These are phyloP conservation scores for Protonibea diacanthus DNA, from an alignment of 2,797 vertebrate genomes.

Conservation along the genomic window DNA sequence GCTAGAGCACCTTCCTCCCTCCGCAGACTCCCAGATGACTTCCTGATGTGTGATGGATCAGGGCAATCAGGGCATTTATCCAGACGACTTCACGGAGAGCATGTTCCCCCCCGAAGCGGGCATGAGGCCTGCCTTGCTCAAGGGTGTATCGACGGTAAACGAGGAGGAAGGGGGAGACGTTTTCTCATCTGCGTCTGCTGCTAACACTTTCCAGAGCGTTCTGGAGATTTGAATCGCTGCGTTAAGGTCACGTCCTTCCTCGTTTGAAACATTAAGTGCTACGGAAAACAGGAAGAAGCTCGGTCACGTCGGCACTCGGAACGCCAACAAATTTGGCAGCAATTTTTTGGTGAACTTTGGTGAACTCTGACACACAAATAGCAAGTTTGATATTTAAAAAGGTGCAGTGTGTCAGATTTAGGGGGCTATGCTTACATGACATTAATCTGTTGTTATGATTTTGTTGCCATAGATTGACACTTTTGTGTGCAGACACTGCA, in stretches of 20 bases:
- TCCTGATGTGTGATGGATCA: constrained; percentile 65
- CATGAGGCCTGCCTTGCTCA: not conserved
- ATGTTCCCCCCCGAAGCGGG: not conserved
- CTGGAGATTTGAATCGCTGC: not conserved
- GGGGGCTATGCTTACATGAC: too few relatives aligned
- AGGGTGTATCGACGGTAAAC: not conserved
- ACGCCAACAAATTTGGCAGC: too few relatives aligned
- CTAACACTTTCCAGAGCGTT: not conserved
- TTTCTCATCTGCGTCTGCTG: not conserved
- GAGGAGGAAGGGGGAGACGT: not conserved
- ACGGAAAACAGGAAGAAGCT: too few relatives aligned
- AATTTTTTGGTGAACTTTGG: too few relatives aligned
- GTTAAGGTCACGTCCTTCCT: not conserved
- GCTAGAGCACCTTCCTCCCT: constrained; percentile 49
- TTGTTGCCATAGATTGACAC: too few relatives aligned
- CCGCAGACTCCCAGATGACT: constrained; percentile 62
- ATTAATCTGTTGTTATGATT: too few relatives aligned
- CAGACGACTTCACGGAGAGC: constrained; percentile 17
- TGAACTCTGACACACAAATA: too few relatives aligned
- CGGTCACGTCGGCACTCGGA: too few relatives aligned
- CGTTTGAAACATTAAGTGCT: not conserved
- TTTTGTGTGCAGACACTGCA: too few relatives aligned
- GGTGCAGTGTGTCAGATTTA: too few relatives aligned
- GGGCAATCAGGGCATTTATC: constrained; percentile 14
- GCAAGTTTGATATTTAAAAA: too few relatives aligned